Base-by-base conservation (phyloP, 2,888 invertebrate genomes). In the Theretra japonica region DNA sequence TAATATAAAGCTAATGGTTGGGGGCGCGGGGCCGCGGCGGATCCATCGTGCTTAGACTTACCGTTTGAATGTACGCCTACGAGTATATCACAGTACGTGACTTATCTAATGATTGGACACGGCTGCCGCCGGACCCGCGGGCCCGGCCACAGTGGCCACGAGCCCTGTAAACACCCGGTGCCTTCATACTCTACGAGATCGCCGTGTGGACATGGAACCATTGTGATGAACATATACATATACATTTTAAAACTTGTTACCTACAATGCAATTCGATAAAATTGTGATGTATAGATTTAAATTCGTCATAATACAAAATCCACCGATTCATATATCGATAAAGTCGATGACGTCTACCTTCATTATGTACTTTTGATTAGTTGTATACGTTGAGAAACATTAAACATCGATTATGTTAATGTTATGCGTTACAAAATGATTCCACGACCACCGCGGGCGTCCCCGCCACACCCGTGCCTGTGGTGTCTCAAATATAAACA, bases 91-190 rank as follows among this genome's bases (percentile, higher is more conserved):
- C 93, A 93, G 86, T 87, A 86, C 90, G 86, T 84, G 84, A 84
- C 87, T 88, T 88, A 88, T 80, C 90, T 90, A 90, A 86, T 87
- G 86, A 88, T 88, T 89, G 87, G 90, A 90, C 73, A n/a, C 83
- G 84, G 79, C 80, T 75, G 71, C 72, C 69, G 50, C 74, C 69
- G 72, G 76, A 76, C 77, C 79, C 62, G 68, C 68, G 71, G 76
- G 72, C 73, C 77, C 73, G 73, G 68, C 68, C 73, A 75, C 73
- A 76, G 77, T 78, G 83, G 82, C 77, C 79, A 76, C 89, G 81
- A 87, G 84, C 88, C 88, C 87, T 88, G 92, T 90, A 91, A 91
- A 90, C 92, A 91, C 92, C 92, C 92, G 88, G 89, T 90, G 90
- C 82, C 80, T 79, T 80, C 75, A 76, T 78, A 78, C 75, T 78